A percentile compares a stretch with the other conserved stretches of the same genome.
Conservation (phyloP, 2,797 vertebrate species). For the Sparus aurata region DNA sequence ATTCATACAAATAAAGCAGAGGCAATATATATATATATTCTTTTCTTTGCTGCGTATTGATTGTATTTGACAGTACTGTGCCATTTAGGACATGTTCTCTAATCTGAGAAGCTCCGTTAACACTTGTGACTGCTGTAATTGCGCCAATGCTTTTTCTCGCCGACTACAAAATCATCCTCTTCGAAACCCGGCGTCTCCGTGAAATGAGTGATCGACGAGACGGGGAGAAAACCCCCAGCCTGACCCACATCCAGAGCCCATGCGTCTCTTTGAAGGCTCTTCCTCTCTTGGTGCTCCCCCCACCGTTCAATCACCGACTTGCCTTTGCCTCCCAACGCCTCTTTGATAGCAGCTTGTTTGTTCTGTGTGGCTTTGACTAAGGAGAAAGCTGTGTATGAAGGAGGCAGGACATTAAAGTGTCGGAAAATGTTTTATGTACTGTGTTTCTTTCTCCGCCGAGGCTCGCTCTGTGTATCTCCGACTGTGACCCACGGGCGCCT, state of each 20-base stretch:
- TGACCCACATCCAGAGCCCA: conserved; percentile 49
- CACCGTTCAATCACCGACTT: conserved; percentile 36
- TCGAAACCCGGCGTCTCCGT: not conserved
- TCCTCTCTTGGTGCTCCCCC: conserved; percentile 28
- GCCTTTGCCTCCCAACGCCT: conserved; percentile 49
- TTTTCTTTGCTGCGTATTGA: not conserved
- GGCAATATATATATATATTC: no score
- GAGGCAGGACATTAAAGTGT: conserved; percentile 49
- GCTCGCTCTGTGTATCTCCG: conserved; percentile 39
- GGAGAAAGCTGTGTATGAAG: conserved; percentile 21
- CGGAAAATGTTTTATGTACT: conserved; percentile 35
- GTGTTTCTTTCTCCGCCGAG: conserved; percentile 23
- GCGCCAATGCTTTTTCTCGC: conserved; percentile 15
- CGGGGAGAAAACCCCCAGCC: conserved; percentile 5
- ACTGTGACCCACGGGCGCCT: conserved; percentile 56
- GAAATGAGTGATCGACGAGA: not conserved
- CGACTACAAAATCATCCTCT: conserved; percentile 10
- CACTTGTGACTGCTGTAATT: not conserved
- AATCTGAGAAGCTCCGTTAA: not conserved
- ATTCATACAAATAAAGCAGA: not conserved
- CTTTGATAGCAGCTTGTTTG: conserved; percentile 71
- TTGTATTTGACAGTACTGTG: not conserved
- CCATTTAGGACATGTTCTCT: not conserved
- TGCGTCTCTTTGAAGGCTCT: conserved; percentile 38
- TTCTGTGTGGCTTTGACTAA: conserved; percentile 53